Base-by-base conservation (phyloP, 2,113 vertebrate genomes). In the Pycnonotus jocosus region DNA sequence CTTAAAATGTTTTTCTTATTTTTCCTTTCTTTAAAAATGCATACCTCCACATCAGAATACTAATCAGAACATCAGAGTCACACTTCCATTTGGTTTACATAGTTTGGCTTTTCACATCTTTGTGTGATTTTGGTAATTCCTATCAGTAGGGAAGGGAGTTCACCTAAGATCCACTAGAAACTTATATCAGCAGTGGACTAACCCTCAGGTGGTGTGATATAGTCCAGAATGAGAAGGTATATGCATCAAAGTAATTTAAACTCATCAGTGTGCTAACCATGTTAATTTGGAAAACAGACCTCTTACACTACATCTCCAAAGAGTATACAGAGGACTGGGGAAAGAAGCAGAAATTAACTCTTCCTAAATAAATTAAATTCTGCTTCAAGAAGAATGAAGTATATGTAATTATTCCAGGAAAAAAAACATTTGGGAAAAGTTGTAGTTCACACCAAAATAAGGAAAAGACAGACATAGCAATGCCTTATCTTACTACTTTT, bases 391-490 rank as follows among this genome's bases (percentile, higher is more conserved):
- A 56, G 15, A 69, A 68, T 54, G 7, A 28, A 76, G 4, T 35
- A 42, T 44, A 27, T 35, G 6, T 25, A 50, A 61, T 60, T 69
- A 81, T 60, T 81, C 3, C 27, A 61, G 16, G 24, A 73, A 78
- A 15, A 15, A 23, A 21, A 72, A 33, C 0, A 0, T 60, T 68
- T 77, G 64, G 13, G 40, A 33, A 31, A 33, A 68, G 25, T 18
- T 48, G 16, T 37, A 70, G 16, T 45, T 81, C 28, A 64, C 28
- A 69, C 9, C 64, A 72, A 60, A 69, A 12, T 44, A 48, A 88
- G n/a, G 51, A 86, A 56, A 91, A 51, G 9, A 47, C 51, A 88
- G 56, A 73, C 3, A 8, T 21, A 58, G 20, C 15, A 54, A 64
- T 37, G 8, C 11, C 37, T 72, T 62, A 27, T 60, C 24, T 81